Evolutionary conservation across 2,113 vertebrate species (phyloP), one percentile per base, ranked within the genome.

Genomic region (Passer montanus): DNA sequence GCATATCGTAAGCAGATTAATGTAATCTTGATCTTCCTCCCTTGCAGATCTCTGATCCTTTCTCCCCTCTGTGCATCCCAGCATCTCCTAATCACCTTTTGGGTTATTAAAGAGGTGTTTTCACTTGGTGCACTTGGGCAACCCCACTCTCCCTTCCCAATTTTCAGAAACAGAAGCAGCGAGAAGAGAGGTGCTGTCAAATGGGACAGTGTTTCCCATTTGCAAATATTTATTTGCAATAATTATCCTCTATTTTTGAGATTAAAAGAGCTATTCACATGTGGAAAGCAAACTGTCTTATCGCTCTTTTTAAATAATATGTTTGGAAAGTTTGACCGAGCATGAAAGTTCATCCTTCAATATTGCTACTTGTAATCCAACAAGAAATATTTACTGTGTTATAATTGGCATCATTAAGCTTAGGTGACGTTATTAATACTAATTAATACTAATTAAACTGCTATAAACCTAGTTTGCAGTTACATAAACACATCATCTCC

Each of bases 381-480:
- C 95, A 62, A 46, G 94, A 76, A 89, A 96, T 98, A 97, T 98
- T 98, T 98, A 97, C 98, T 70, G 50, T 97, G 94, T 94, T 98
- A 62, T 98, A 98, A 98, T 98, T 98, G 97, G 90, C 95, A 95
- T 98, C 97, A 97, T 98, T 98, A 98, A 97, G 95, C 96, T 97
- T 97, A 98, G 98, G 97, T 98, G 96, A 97, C 89, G 62, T 97
- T 98, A 98, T 98, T 98, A 98, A 98, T 98, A 98, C 97, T 88
- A 79, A 79, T 79, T 79, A 79, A 79, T 79, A 75, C 97, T 98
- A 98, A 98, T 98, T 98, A 98, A 98, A 97, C 96, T 95, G 85
- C 96, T 96, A 63, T 95, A 98, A 98, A 98, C 95, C 97, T 96
- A 94, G 97, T 95, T 95, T 87, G 52, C 97, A 96, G 92, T 96